These are phyloP conservation scores for Chalcosyrphus nemorum DNA, from an alignment of 2,888 invertebrate species.

Conservation along the genomic window DNA sequence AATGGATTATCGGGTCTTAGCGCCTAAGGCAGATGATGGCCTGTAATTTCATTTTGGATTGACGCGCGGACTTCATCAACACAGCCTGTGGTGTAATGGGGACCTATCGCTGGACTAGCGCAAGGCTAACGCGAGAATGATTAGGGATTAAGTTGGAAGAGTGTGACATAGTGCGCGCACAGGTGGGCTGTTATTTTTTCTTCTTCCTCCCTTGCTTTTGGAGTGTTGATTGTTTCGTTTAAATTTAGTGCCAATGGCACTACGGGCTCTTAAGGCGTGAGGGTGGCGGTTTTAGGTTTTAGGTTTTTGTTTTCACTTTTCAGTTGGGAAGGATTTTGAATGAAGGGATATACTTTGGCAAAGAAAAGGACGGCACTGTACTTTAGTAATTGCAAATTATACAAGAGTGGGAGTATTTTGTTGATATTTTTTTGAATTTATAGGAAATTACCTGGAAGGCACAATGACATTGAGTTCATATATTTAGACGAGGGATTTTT, in stretches of 20 bases:
- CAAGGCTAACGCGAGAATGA: conserved; percentile 14
- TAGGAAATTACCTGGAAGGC: background rate
- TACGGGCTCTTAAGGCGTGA: background rate
- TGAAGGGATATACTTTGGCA: background rate
- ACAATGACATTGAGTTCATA: no score
- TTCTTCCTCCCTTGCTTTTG: no score
- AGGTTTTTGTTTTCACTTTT: no score
- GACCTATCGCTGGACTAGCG: background rate
- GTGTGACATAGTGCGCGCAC: conserved; percentile 14
- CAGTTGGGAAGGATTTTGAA: background rate
- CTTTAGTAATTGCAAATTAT: conserved; percentile 16
- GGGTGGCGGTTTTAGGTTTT: background rate
- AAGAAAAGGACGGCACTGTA: conserved; percentile 1
- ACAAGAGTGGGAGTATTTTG: background rate
- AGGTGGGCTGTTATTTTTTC: conserved; percentile 38
- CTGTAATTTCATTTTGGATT: conserved; percentile 52
- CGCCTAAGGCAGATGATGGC: conserved; percentile 36
- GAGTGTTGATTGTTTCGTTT: conserved; percentile 37
- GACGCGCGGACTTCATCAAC: conserved; percentile 54
- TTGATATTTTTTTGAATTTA: background rate
- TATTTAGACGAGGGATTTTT: background rate
- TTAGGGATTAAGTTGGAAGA: conserved; percentile 39
- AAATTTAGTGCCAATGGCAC: conserved; percentile 6
- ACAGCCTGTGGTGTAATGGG: conserved; percentile 38
- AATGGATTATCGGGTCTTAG: conserved; percentile 56